These are phyloP conservation scores for Luscinia megarhynchos DNA, from an alignment of 2,797 vertebrate species.

Conservation along the genomic window DNA sequence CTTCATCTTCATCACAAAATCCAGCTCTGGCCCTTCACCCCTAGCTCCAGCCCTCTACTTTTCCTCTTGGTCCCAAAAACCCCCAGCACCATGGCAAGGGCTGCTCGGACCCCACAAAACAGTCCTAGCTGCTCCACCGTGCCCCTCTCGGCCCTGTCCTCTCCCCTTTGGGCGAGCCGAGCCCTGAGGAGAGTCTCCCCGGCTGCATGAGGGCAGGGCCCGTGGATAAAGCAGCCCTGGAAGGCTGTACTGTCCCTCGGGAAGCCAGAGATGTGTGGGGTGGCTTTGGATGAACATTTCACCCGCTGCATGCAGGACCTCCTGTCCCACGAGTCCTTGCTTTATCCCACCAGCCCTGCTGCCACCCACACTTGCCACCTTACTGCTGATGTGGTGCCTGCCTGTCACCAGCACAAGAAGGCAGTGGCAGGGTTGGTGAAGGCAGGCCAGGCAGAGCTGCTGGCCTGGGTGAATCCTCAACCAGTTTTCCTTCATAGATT, in stretches of 20 bases:
- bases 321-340: accelerated
- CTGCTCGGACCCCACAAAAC: accelerated
- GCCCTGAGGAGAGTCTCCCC: not conserved
- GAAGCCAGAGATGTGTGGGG: not conserved
- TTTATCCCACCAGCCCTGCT: not conserved
- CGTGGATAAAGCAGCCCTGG: not conserved
- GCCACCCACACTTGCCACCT: too few relatives aligned
- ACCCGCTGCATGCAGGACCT: too few relatives aligned
- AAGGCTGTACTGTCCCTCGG: not conserved
- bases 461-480: not conserved
- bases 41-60: accelerated
- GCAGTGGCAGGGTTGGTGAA: not conserved
- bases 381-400: accelerated
- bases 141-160: accelerated
- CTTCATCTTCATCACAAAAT: not conserved
- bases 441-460: too few relatives aligned
- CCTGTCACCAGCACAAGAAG: not conserved
- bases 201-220: accelerated
- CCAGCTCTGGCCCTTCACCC: accelerated
- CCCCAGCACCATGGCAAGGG: accelerated
- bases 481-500: not conserved
- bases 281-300: not conserved
- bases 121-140: accelerated
- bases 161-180: accelerated
- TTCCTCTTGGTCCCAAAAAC: not conserved